Conservation (phyloP, 2,888 invertebrate genomes). For the Cepaea hortensis region DNA sequence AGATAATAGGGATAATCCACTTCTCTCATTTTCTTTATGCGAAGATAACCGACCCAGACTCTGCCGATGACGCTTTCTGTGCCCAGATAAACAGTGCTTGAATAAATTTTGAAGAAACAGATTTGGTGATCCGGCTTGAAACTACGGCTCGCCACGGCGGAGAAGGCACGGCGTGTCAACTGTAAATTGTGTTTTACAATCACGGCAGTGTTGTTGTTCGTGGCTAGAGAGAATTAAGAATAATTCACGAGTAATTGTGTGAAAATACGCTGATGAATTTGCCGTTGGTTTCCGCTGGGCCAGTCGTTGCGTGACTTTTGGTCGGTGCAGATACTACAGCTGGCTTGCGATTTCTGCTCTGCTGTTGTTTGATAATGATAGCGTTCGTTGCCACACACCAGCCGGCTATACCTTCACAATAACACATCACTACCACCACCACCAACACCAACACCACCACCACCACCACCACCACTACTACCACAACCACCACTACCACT, state of each 20-base stretch:
- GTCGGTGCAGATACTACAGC: no score
- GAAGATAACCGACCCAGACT: neutral
- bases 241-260: constrained; percentile 41
- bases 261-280: constrained; percentile 37
- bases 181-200: constrained; percentile 19
- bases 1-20: neutral
- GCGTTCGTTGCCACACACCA: neutral
- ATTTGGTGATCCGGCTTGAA: neutral
- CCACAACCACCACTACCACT: neutral
- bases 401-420: neutral
- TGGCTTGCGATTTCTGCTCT: neutral
- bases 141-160: neutral
- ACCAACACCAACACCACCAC: neutral
- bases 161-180: constrained; percentile 28
- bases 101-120: neutral
- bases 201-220: constrained; percentile 19
- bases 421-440: neutral
- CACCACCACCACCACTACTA: neutral
- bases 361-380: neutral
- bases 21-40: neutral
- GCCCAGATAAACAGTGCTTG: neutral
- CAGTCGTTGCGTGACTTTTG: no score
- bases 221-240: constrained; percentile 6
- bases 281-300: no score
- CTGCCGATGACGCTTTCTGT: neutral